Conservation (phyloP, 2,888 invertebrate genomes). For the Tubulanus polymorphus region DNA sequence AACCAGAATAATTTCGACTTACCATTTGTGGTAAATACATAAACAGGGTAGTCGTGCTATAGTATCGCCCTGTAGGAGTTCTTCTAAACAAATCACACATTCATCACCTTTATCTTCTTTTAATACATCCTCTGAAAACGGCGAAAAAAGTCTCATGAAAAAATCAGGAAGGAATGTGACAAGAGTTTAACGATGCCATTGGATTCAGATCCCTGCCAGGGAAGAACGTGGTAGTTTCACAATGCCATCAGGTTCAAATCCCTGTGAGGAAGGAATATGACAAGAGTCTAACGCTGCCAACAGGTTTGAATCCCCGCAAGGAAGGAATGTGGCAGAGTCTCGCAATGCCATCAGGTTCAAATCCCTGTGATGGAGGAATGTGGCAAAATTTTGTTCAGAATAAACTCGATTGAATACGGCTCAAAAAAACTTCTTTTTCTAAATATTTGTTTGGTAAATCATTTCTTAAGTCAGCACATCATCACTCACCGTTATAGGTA, state of each 20-base stretch:
- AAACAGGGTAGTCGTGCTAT: slow-evolving; percentile 98
- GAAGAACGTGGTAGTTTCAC: no score
- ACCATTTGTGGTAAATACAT: slow-evolving; percentile 99
- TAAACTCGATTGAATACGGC: neutral
- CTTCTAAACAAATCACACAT: slow-evolving; percentile 98
- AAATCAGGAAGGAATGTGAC: no score
- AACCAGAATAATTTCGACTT: slow-evolving; percentile 24
- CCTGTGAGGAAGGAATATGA: no score
- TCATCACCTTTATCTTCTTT: slow-evolving; percentile 96
- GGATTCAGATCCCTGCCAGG: no score
- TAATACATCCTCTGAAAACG: slow-evolving; percentile 87
- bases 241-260: no score
- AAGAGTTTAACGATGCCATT: no score
- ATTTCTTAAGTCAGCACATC: neutral
- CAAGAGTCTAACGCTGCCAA: no score
- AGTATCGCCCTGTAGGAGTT: slow-evolving; percentile 88
- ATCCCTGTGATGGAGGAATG: neutral
- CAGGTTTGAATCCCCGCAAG: neutral
- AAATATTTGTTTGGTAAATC: no score
- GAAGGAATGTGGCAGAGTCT: no score
- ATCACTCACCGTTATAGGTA: slow-evolving; percentile 88
- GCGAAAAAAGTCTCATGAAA: no score
- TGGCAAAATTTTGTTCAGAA: neutral
- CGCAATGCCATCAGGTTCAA: no score
- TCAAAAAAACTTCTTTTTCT: no score